phyloP scores from a whole-genome alignment of 2,888 invertebrate species.

The Ethmia dodecea region DNA sequence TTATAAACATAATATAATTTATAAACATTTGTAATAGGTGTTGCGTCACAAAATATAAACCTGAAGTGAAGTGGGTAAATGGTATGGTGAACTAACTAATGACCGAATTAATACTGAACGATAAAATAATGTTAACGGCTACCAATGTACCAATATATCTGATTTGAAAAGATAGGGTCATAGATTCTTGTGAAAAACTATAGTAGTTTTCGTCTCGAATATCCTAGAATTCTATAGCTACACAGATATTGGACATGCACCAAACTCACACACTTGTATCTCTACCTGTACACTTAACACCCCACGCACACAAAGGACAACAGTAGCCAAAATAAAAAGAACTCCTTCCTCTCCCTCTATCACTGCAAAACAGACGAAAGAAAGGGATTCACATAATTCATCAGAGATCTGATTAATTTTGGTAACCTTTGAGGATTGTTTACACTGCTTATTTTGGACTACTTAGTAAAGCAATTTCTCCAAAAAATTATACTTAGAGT shows the following conservation, averaged over 20 bases:
- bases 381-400: constrained; percentile 21
- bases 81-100: too few relatives aligned
- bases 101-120: too few relatives aligned
- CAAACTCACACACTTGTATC: constrained; percentile 34
- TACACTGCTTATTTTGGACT: constrained; percentile 20
- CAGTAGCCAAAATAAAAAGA: constrained; percentile 29
- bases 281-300: constrained; percentile 38
- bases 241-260: constrained; percentile 34
- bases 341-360: constrained; percentile 21
- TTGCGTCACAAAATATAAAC: too few relatives aligned
- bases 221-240: constrained; percentile 25
- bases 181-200: too few relatives aligned
- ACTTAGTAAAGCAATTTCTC: too few relatives aligned
- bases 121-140: too few relatives aligned
- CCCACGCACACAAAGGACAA: constrained; percentile 36
- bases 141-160: too few relatives aligned
- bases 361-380: constrained; percentile 18
- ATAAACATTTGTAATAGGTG: too few relatives aligned
- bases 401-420: constrained; percentile 31
- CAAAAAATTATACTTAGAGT: too few relatives aligned
- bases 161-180: too few relatives aligned
- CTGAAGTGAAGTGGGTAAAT: too few relatives aligned
- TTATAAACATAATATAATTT: too few relatives aligned
- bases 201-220: constrained; percentile 24
- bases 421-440: constrained; percentile 31